These are phyloP conservation scores for Penaeus japonicus DNA, from an alignment of 1,140 invertebrate species.

Conservation along the genomic window DNA sequence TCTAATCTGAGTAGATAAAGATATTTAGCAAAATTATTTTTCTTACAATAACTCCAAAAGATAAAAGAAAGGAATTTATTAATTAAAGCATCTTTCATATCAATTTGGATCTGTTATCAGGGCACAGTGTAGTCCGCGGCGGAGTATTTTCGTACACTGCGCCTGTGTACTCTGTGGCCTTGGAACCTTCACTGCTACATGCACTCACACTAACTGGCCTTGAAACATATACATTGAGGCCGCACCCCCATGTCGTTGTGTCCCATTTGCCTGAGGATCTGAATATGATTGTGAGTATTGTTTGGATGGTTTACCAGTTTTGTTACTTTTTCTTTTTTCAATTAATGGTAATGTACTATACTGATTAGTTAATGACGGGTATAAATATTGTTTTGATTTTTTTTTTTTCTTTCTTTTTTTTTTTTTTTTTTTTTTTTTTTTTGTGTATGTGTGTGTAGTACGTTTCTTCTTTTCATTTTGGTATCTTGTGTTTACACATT, in stretches of 20 bases:
- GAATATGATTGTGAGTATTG: conserved; percentile 48
- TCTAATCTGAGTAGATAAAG: no score
- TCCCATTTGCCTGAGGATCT: conserved; percentile 45
- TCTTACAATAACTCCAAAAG: no score
- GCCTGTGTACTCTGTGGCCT: conserved; percentile 72
- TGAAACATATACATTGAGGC: conserved; percentile 78
- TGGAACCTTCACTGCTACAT: conserved; percentile 77
- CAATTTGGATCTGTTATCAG: conserved; percentile 4
- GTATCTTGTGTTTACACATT: not conserved
- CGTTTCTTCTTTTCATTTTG: not conserved
- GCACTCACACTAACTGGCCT: conserved; percentile 79
- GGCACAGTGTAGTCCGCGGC: conserved; percentile 58
- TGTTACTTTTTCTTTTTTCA: not conserved
- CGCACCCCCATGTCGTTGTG: conserved; percentile 52
- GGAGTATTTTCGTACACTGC: conserved; percentile 75
- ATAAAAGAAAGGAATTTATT: no score
- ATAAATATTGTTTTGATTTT: not conserved
- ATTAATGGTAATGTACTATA: no score
- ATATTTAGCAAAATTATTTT: no score
- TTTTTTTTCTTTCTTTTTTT: not conserved
- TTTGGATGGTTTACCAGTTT: not conserved
- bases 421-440: not conserved
- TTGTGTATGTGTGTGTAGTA: not conserved
- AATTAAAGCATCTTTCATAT: no score
- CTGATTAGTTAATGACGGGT: no score